Percentiles rank a stretch among this genome's conserved stretches.
These are phyloP conservation scores for Himalopsyche anomala DNA, from an alignment of 2,888 invertebrate genomes.

Conservation along the genomic window DNA sequence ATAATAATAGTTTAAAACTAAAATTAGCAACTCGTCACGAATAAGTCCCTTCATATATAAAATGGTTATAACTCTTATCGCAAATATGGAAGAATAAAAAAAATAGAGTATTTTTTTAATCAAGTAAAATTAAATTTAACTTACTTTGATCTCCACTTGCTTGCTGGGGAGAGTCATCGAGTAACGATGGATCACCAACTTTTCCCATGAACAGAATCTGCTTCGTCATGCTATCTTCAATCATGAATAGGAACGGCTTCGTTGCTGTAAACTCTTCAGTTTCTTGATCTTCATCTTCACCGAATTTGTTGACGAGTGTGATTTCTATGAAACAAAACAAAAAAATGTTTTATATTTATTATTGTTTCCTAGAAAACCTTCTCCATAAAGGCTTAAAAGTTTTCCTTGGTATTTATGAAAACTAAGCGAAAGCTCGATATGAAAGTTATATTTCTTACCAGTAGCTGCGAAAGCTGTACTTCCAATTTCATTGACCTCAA, in stretches of 20 bases:
- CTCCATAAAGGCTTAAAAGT: neutral
- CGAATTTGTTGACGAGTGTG: conserved; percentile 85
- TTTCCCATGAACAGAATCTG: conserved; percentile 86
- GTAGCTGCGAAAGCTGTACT: conserved; percentile 84
- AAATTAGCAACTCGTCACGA: too few species aligned
- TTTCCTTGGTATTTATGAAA: neutral
- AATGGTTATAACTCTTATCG: too few species aligned
- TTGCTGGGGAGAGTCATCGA: neutral
- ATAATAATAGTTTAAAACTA: too few species aligned
- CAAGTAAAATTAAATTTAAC: neutral
- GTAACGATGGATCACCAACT: conserved; percentile 79
- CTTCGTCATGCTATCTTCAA: conserved; percentile 85
- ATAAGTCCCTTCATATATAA: too few species aligned
- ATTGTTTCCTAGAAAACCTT: neutral
- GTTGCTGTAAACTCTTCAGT: conserved; percentile 81
- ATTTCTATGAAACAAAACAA: conserved; percentile 74
- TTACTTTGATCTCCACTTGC: neutral
- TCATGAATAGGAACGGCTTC: conserved; percentile 87
- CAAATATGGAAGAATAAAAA: too few species aligned
- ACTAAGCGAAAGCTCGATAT: neutral
- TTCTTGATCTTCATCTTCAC: conserved; percentile 76
- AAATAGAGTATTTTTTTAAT: too few species aligned
- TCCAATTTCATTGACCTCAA: conserved; percentile 86
- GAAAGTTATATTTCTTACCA: conserved; percentile 71
- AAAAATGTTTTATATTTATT: neutral